Base-by-base conservation (phyloP, 2,888 invertebrate genomes). In the Drosophila putrida region DNA sequence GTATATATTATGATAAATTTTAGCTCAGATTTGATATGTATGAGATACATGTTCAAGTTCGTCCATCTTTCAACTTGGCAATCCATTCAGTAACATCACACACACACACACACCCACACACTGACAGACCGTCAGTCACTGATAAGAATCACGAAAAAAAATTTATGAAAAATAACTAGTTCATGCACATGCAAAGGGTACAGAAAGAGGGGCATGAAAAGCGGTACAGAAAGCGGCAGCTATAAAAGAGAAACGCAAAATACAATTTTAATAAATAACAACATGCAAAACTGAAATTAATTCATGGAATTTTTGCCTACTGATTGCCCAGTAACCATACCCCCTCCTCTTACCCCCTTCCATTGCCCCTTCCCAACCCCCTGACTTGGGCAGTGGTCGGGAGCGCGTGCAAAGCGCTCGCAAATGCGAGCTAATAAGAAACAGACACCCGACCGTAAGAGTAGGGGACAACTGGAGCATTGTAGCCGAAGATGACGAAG, bases 221-320 rank as follows among this genome's bases (percentile, higher is more conserved):
- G n/a, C 33, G 50, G 55, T 54, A 77, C 65, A 67, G 55, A 72
- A 35, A 75, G 84, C 84, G 88, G 84, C 88, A 69, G 81, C 83
- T 57, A 66, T 86, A 15, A 86, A 82, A 86, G 83, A 69, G 78
- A 81, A 81, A 80, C 75, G 72, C 65, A 62, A 80, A 81, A 72
- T 68, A 70, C 57, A 87, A 87, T 89, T 85, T 90, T 90, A 90
- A 90, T 90, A 89, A 90, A 91, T 84, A 82, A 89, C 88, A 89
- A 91, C 91, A 91, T 91, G 91, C 91, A 91, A 91, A 91, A 91
- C 91, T 90, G 88, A 91, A 91, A 91, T 91, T 91, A 92, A 91
- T 92, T 91, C 91, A 89, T 76, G 83, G 90, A 90, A 91, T 89
- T 89, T 86, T 67, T 71, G 79, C 71, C 65, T 73, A 72, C 68